Evolutionary conservation across 2,113 vertebrate species (phyloP).

Genomic region (Melanotaenia duboulayi): DNA sequence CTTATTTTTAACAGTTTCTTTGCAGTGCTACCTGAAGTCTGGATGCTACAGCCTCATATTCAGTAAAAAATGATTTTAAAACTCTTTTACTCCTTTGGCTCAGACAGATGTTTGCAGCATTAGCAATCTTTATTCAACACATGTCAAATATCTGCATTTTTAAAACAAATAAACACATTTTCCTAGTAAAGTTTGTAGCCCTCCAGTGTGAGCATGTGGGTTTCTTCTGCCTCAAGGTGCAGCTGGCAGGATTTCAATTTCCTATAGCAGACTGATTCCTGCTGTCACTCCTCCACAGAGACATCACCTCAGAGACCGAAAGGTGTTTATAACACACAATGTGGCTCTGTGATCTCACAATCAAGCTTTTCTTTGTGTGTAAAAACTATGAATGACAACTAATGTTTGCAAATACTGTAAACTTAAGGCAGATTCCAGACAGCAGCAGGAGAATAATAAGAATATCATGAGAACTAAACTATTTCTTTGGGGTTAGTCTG

Average conservation of each 20-base stretch:
- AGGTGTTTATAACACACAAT: background rate
- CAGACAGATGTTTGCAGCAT: too few species aligned
- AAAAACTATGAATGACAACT: background rate
- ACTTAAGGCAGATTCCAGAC: conserved; percentile 18
- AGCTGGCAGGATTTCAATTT: too few species aligned
- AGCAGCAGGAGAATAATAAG: background rate
- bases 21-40: background rate
- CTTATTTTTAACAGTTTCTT: too few species aligned
- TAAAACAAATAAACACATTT: background rate
- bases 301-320: background rate
- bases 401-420: background rate
- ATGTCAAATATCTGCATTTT: background rate
- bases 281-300: background rate
- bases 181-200: background rate
- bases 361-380: background rate
- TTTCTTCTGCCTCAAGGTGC: background rate
- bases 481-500: background rate
- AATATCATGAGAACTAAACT: background rate
- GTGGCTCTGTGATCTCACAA: too few species aligned
- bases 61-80: too few species aligned
- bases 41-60: too few species aligned
- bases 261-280: background rate
- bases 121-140: background rate
- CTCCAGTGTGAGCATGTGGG: background rate
- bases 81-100: too few species aligned